Evolutionary conservation across 2,888 invertebrate genomes (phyloP), one percentile per base, ranked within the genome.

Genomic region (Limnephilus auricula): DNA sequence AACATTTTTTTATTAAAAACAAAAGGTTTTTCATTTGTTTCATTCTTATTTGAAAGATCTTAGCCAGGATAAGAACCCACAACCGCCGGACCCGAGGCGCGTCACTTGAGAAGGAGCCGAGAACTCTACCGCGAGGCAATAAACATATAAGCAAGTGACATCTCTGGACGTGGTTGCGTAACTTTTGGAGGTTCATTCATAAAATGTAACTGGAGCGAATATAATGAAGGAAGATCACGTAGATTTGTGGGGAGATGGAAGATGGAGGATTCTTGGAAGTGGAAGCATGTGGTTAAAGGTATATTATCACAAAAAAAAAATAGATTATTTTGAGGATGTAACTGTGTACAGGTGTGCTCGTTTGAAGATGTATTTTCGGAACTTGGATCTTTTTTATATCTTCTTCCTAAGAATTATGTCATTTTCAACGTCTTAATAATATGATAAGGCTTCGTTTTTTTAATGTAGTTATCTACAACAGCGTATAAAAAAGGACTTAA

Each of bases 101-200:
- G 80, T 32, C 65, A 65, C 65, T n/a, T n/a, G 65, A 65, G 84
- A 37, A 84, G 18, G 37, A n/a, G 84, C 37, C n/a, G 32, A 32
- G 80, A 13, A 31, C 32, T 82, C 80, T n/a, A n/a, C 65, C 31
- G 30, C 80, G 31, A 37, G 84, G 84, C 2, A 32, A n/a, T 86
- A 86, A 50, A 50, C 50, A 50, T 50, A 85, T 85, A 85, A 18
- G 45, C 45, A 50, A 50, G 86, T 50, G 86, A 86, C 86, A 86
- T 86, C 86, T 86, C 30, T 86, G 86, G 50, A 86, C 86, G 86
- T 86, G 86, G 86, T 86, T 86, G 50, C 50, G 86, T 86, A 86
- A 86, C 86, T 50, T 50, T 50, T 50, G 30, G n/a, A 84, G 86
- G 86, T 86, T 86, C 86, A 86, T 86, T 86, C 86, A 86, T 86